Evolutionary conservation across 2,797 vertebrate species (phyloP).

Genomic region (Netta rufina): DNA sequence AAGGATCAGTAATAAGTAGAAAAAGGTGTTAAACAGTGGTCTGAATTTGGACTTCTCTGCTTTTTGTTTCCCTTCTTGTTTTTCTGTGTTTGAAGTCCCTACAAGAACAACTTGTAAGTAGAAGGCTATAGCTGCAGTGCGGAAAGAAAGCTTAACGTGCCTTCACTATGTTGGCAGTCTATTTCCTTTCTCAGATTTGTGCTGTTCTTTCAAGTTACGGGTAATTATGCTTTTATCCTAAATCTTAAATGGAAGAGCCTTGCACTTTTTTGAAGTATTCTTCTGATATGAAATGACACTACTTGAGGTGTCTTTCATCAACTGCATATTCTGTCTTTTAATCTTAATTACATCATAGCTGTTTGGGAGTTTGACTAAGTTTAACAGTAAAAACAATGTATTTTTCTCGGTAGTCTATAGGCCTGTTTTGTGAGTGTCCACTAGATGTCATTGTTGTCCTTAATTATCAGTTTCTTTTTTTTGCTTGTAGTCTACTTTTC

Average conservation of each 20-base stretch:
- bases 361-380: neutral
- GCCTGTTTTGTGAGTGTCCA: constrained; percentile 48
- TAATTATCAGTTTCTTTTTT: neutral
- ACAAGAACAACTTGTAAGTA: neutral
- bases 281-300: neutral
- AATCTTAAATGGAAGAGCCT: neutral
- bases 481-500: neutral
- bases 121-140: neutral
- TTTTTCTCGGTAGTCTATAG: neutral
- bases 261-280: accelerated
- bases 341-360: accelerated
- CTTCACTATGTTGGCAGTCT: neutral
- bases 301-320: neutral
- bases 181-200: neutral
- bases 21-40: neutral
- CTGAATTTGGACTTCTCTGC: neutral
- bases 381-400: accelerated
- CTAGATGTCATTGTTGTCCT: constrained; percentile 79
- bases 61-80: neutral
- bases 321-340: neutral
- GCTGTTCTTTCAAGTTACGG: neutral
- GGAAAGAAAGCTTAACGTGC: neutral
- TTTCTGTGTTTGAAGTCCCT: neutral
- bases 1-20: neutral
- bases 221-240: neutral